Percentiles rank a stretch among this genome's conserved stretches.
Evolutionary conservation across 2,888 invertebrate genomes (phyloP).

Genomic region (Copidosoma aretas): DNA sequence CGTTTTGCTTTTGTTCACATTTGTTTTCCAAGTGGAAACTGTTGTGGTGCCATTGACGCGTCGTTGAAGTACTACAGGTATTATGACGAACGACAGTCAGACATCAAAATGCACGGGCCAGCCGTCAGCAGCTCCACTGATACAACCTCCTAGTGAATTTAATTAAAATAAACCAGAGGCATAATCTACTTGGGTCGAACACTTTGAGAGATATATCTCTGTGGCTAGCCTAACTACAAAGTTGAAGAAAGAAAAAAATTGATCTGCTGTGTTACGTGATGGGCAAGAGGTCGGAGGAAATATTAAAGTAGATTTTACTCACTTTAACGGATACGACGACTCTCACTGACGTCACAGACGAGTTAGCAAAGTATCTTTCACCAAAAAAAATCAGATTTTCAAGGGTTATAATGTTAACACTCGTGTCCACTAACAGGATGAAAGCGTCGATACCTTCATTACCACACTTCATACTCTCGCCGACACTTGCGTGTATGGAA

Average conservation of each 20-base stretch:
- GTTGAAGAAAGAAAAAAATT: constrained; percentile 41
- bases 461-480: constrained; percentile 44
- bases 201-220: constrained; percentile 39
- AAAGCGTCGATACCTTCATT: constrained; percentile 40
- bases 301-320: constrained; percentile 30
- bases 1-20: neutral
- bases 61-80: neutral
- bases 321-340: constrained; percentile 4
- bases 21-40: neutral
- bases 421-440: constrained; percentile 38
- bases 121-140: neutral
- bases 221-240: constrained; percentile 27
- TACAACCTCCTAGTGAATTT: constrained; percentile 34
- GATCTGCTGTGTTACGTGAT: constrained; percentile 44
- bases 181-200: constrained; percentile 35
- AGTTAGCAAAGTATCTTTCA: constrained; percentile 40
- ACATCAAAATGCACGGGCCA: neutral
- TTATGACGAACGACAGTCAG: neutral
- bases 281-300: constrained; percentile 44
- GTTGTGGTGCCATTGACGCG: neutral
- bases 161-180: constrained; percentile 35
- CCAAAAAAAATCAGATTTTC: constrained; percentile 45
- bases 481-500: constrained; percentile 44
- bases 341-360: neutral
- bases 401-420: constrained; percentile 43